These are phyloP conservation scores for Nothura maculosa DNA, from an alignment of 2,797 vertebrate species.

Conservation along the genomic window DNA sequence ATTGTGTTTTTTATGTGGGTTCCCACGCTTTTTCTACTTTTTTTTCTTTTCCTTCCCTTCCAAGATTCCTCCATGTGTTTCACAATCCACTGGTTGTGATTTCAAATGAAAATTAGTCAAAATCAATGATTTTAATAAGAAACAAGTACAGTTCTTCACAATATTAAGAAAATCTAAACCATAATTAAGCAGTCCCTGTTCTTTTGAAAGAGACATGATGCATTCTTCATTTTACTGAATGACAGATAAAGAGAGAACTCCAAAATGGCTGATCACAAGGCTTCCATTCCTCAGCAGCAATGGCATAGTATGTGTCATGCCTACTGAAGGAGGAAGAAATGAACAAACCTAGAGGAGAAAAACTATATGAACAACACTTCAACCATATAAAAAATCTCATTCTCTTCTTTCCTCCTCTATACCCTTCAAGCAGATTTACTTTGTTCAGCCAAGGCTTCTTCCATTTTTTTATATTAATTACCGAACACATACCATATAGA, in stretches of 20 bases:
- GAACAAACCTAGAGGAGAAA: neutral
- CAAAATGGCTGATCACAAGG: neutral
- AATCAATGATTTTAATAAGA: neutral
- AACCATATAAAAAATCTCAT: neutral
- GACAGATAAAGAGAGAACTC: neutral
- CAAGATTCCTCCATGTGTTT: neutral
- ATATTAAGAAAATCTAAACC: neutral
- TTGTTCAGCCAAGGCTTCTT: neutral
- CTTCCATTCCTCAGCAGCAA: neutral
- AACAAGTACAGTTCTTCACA: neutral
- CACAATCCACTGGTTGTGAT: neutral
- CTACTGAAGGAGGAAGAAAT: neutral
- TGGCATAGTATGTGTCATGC: neutral
- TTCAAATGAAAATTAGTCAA: neutral
- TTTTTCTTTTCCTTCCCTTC: neutral
- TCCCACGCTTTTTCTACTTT: neutral
- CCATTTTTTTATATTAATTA: neutral
- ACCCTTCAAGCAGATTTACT: neutral
- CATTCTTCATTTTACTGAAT: neutral
- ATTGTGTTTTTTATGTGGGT: neutral
- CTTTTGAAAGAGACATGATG: neutral
- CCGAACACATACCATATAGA: neutral
- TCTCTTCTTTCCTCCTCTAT: neutral
- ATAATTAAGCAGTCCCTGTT: neutral
- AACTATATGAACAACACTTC: neutral